Percentiles rank a stretch among this genome's conserved stretches.
Evolutionary conservation across 1,140 invertebrate genomes (phyloP).

Genomic region (Drosophila obscura): DNA sequence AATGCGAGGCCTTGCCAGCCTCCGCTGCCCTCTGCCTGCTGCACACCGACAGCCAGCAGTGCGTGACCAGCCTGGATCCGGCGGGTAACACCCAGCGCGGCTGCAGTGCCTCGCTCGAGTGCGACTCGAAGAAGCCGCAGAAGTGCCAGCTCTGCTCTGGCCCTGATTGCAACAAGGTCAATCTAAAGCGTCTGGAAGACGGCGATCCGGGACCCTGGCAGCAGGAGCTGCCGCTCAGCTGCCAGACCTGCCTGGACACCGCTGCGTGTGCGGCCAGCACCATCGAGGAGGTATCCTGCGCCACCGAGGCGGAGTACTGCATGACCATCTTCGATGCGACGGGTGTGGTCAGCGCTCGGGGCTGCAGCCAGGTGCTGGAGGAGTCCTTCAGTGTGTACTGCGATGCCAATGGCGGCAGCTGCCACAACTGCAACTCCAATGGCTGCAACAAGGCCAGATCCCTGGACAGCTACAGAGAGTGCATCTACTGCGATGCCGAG

Average conservation of each 20-base stretch:
- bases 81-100: conserved; percentile 69
- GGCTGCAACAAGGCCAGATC: conserved; percentile 60
- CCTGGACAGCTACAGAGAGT: conserved; percentile 47
- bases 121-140: conserved; percentile 14
- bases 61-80: conserved; percentile 49
- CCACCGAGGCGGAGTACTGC: conserved; percentile 59
- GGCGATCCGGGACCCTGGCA: conserved; percentile 69
- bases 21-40: conserved; percentile 39
- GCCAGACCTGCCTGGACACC: conserved; percentile 49
- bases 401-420: conserved; percentile 54
- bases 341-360: conserved; percentile 52
- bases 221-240: conserved; percentile 64
- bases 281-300: conserved; percentile 21
- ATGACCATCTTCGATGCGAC: conserved; percentile 64
- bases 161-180: conserved; percentile 58
- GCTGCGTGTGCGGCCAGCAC: conserved; percentile 31
- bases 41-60: conserved; percentile 46
- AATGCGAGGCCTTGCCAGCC: conserved; percentile 49
- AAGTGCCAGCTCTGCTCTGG: conserved; percentile 56
- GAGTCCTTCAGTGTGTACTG: conserved; percentile 52
- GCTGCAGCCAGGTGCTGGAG: conserved; percentile 69
- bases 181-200: conserved; percentile 61
- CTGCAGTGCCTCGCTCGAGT: conserved; percentile 57
- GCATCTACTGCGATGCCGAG: conserved; percentile 65
- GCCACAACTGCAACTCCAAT: conserved; percentile 78